A percentile compares a stretch with the other conserved stretches of the same genome.
phyloP scores from a whole-genome alignment of 1,140 invertebrate species.

The Zaprionus inermis region DNA sequence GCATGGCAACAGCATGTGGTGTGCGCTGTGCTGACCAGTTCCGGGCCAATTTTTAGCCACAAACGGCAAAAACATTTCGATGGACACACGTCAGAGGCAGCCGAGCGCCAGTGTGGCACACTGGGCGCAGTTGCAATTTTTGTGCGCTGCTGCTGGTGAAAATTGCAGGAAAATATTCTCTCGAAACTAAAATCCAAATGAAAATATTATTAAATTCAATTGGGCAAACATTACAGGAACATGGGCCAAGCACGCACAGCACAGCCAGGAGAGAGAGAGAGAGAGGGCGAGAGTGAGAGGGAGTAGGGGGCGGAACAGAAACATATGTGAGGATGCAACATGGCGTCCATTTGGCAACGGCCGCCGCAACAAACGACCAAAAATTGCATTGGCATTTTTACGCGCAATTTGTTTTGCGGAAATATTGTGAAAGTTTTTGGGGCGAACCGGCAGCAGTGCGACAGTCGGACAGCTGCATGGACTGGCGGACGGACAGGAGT shows the following conservation, averaged over 20 bases:
- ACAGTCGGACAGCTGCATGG: constrained; percentile 13
- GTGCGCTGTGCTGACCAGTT: constrained; percentile 43
- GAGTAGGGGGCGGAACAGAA: not conserved
- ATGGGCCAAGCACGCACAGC: constrained; percentile 45
- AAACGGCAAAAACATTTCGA: constrained; percentile 71
- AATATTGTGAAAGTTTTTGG: constrained; percentile 80
- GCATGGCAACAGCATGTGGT: constrained; percentile 16
- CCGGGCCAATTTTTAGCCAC: constrained; percentile 60
- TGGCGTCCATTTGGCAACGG: constrained; percentile 79
- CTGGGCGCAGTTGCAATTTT: constrained; percentile 27
- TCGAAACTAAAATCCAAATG: constrained; percentile 80
- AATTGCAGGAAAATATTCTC: constrained; percentile 66
- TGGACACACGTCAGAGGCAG: constrained; percentile 56
- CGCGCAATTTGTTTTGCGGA: constrained; percentile 82
- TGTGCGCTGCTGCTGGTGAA: constrained; percentile 26
- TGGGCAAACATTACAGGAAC: constrained; percentile 79
- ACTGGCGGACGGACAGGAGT: constrained; percentile 6
- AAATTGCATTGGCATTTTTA: constrained; percentile 82
- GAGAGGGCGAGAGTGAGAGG: not conserved
- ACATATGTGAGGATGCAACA: constrained; percentile 78
- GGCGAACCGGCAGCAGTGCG: constrained; percentile 28
- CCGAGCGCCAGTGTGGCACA: constrained; percentile 5
- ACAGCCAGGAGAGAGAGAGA: not conserved
- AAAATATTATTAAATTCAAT: constrained; percentile 83
- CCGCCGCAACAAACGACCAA: constrained; percentile 81